A percentile compares a stretch with the other conserved stretches of the same genome.
Conservation (phyloP, 2,888 invertebrate species). For the Sicus ferrugineus region DNA sequence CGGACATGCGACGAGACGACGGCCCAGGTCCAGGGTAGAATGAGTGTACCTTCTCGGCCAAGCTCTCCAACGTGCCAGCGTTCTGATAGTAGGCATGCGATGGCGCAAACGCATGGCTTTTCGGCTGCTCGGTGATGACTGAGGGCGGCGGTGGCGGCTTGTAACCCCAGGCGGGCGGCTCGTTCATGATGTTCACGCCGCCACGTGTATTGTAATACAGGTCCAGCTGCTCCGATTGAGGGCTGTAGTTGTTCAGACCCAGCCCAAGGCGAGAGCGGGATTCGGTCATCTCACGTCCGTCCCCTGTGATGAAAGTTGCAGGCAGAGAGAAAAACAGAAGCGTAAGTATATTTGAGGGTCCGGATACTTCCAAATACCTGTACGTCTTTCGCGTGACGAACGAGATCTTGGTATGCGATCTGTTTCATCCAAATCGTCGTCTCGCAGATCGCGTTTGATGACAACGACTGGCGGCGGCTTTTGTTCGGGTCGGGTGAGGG, state of each 20-base stretch:
- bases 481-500: conserved; percentile 75
- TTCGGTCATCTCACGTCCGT: conserved; percentile 80
- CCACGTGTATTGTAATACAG: conserved; percentile 81
- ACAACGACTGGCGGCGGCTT: conserved; percentile 93
- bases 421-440: conserved; percentile 77
- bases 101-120: conserved; percentile 82
- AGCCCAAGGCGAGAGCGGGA: conserved; percentile 79
- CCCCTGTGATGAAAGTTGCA: conserved; percentile 67
- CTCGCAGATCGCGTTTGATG: conserved; percentile 85
- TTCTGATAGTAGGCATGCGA: conserved; percentile 83
- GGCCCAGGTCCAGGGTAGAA: conserved; percentile 75
- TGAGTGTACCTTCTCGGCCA: conserved; percentile 92
- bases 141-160: conserved; percentile 71
- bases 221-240: conserved; percentile 75
- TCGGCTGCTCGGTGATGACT: conserved; percentile 91
- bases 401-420: conserved; percentile 66
- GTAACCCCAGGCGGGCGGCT: conserved; percentile 65
- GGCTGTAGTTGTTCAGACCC: conserved; percentile 73
- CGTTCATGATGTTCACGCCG: conserved; percentile 68
- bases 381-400: conserved; percentile 66
- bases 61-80: conserved; percentile 79
- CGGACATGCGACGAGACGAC: conserved; percentile 73
- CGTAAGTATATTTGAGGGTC: conserved; percentile 57
- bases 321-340: too few species aligned
- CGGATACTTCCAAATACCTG: conserved; percentile 62